Evolutionary conservation across 2,888 invertebrate species (phyloP), one percentile per base, ranked within the genome.

Genomic region (Hecatera dysodea): DNA sequence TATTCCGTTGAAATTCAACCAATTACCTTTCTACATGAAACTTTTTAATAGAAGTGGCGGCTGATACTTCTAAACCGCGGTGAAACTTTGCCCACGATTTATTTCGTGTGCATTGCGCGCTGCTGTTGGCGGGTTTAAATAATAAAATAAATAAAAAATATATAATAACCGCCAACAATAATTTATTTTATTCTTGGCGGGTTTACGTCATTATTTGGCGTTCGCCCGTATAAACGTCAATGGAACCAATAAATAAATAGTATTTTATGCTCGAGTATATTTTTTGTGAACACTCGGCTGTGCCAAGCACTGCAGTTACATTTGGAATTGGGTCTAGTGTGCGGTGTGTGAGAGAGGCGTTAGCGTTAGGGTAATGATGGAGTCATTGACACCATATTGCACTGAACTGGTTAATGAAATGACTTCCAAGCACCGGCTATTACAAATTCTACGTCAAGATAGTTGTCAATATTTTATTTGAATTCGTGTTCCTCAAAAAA

Each of bases 161-260:
- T n/a, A n/a, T n/a, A n/a, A n/a, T n/a, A n/a, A n/a, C n/a, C n/a
- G n/a, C n/a, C n/a, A n/a, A n/a, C n/a, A n/a, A n/a, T n/a, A n/a
- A n/a, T n/a, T n/a, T n/a, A n/a, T n/a, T n/a, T n/a, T n/a, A n/a
- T n/a, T 62, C 60, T 76, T 79, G 68, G 65, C 68, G 74, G 81
- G 66, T 82, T 85, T 81, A 78, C 67, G 75, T 72, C 63, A 66
- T 75, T 77, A 85, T 84, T 82, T 83, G 86, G 81, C 83, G 85
- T 84, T 82, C 66, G 78, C 80, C 80, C 83, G 87, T 85, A 90
- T 88, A 87, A 88, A 87, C 87, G 88, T 89, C 90, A 84, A 90
- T 89, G 88, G 84, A 81, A 84, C 85, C 87, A 89, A 91, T 90
- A 89, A 92, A 92, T 92, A 93, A 90, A 92, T 90, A 88, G 90